Evolutionary conservation across 1,140 invertebrate species (phyloP).

Genomic region (Drosophila pectinifera): DNA sequence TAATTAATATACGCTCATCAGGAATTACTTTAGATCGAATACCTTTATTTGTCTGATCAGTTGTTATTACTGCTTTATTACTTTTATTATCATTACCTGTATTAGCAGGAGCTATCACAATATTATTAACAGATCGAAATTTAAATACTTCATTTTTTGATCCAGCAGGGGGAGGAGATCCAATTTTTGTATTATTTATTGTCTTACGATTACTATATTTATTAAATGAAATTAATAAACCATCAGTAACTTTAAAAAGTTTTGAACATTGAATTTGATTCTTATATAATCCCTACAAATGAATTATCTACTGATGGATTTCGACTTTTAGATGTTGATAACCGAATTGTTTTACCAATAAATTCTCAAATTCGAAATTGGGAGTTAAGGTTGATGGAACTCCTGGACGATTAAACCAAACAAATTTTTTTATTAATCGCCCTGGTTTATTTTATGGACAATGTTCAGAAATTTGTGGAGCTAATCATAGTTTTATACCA

Average conservation of each 20-base stretch:
- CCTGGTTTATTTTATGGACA: conserved; percentile 89
- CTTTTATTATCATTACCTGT: conserved; percentile 89
- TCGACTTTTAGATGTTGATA: conserved; percentile 89
- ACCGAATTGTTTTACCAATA: conserved; percentile 87
- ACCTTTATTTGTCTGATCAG: conserved; percentile 88
- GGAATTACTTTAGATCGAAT: conserved; percentile 86
- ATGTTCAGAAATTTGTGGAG: conserved; percentile 92
- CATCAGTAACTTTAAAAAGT: conserved; percentile 87
- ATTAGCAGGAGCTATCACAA: conserved; percentile 90
- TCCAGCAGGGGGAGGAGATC: background rate
- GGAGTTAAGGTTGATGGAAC: conserved; percentile 89
- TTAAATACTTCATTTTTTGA: conserved; percentile 5
- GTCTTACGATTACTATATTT: conserved; percentile 87
- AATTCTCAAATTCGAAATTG: conserved; percentile 87
- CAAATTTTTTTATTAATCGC: conserved; percentile 86
- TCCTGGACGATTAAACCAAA: conserved; percentile 89
- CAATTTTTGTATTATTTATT: conserved; percentile 89
- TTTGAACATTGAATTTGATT: conserved; percentile 89
- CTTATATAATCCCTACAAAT: conserved; percentile 79
- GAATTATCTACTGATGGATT: conserved; percentile 84
- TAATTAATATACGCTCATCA: conserved; percentile 87
- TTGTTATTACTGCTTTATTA: conserved; percentile 89
- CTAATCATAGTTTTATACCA: conserved; percentile 91
- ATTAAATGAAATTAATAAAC: conserved; percentile 87
- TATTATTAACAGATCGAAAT: conserved; percentile 86